Percentiles rank a stretch among this genome's conserved stretches.
Evolutionary conservation across 2,797 vertebrate genomes (phyloP).

Genomic region (Enteromius treurensis): DNA sequence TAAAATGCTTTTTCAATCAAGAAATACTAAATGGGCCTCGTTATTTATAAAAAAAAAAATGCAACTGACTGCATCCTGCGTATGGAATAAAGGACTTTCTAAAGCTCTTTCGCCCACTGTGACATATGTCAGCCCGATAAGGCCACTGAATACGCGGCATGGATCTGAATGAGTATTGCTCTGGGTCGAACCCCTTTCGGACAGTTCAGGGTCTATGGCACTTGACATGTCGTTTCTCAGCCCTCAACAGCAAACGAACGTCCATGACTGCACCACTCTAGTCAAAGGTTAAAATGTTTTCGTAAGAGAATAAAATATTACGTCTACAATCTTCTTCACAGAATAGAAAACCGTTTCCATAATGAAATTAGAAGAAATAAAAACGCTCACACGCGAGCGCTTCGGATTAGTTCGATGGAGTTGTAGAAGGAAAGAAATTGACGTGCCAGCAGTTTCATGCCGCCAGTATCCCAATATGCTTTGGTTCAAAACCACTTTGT

Average conservation of each 20-base stretch:
- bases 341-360: slow-evolving; percentile 85
- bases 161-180: slow-evolving; percentile 85
- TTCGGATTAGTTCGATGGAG: slow-evolving; percentile 17
- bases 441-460: slow-evolving; percentile 65
- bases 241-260: slow-evolving; percentile 64
- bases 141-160: slow-evolving; percentile 68
- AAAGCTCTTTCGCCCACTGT: slow-evolving; percentile 82
- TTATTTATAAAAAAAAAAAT: slow-evolving; percentile 66
- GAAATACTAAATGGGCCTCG: slow-evolving; percentile 85
- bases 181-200: slow-evolving; percentile 76
- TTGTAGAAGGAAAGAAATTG: neutral
- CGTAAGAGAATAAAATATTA: slow-evolving; percentile 60
- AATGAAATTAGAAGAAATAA: slow-evolving; percentile 76
- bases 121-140: slow-evolving; percentile 67
- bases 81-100: slow-evolving; percentile 76
- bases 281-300: slow-evolving; percentile 11
- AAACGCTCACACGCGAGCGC: slow-evolving; percentile 78
- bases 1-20: slow-evolving; percentile 84
- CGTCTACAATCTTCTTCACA: slow-evolving; percentile 60
- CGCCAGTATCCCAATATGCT: slow-evolving; percentile 78
- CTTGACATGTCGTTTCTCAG: slow-evolving; percentile 82
- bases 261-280: slow-evolving; percentile 22
- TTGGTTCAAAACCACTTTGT: slow-evolving; percentile 75
- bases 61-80: slow-evolving; percentile 65
- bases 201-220: slow-evolving; percentile 96